A percentile compares a stretch with the other conserved stretches of the same genome.
Conservation (phyloP, 2,113 vertebrate genomes). For the Phasianus colchicus region DNA sequence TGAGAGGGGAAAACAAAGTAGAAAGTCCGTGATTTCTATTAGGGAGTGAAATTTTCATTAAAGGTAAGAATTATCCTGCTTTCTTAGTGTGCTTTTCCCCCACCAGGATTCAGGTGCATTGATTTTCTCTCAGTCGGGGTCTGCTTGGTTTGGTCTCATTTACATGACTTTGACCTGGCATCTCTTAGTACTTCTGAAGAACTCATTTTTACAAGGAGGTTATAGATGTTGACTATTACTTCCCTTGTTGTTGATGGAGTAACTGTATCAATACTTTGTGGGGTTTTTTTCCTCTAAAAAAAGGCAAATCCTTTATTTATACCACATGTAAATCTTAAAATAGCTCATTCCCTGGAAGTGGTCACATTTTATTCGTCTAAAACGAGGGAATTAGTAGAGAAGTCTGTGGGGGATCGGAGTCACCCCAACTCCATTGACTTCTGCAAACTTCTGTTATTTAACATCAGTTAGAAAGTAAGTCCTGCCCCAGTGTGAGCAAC, state of each 20-base stretch:
- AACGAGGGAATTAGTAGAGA: background rate
- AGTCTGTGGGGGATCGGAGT: background rate
- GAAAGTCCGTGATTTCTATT: background rate
- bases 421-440: background rate
- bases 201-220: background rate
- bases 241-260: background rate
- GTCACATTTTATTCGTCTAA: background rate
- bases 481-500: background rate
- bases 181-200: background rate
- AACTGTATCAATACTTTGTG: background rate
- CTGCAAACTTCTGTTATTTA: background rate
- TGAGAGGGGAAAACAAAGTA: background rate
- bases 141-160: conserved; percentile 38
- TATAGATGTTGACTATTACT: background rate
- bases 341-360: background rate
- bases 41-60: background rate
- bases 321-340: background rate
- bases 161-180: conserved; percentile 6
- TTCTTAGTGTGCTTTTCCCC: background rate
- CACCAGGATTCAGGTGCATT: background rate
- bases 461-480: background rate
- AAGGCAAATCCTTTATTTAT: background rate
- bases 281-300: background rate
- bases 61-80: background rate
- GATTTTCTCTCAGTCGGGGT: conserved; percentile 44